Conservation (phyloP, 2,888 invertebrate genomes). For the Diploptera punctata region DNA sequence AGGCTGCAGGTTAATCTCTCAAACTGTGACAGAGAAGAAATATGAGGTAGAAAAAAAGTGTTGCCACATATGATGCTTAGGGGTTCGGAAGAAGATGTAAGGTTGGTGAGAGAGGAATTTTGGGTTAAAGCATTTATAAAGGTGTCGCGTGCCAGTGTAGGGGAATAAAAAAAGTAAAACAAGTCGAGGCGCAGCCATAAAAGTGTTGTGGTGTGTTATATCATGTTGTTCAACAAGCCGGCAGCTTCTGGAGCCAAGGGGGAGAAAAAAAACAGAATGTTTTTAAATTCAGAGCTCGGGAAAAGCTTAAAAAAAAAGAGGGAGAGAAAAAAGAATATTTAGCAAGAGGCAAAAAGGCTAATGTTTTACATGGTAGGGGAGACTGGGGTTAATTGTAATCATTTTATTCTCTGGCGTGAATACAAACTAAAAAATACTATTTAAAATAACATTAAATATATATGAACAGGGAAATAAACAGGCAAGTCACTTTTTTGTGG, state of each 20-base stretch:
- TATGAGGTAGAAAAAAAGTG: background rate
- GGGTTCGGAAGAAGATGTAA: background rate
- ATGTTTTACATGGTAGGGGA: too few species aligned
- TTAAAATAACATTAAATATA: background rate
- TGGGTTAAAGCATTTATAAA: slow-evolving; percentile 21
- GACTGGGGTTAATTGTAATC: too few species aligned
- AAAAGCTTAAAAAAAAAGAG: background rate
- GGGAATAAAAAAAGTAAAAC: background rate
- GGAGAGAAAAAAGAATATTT: background rate
- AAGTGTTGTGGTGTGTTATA: slow-evolving; percentile 22
- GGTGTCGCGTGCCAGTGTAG: slow-evolving; percentile 20
- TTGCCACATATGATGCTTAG: background rate
- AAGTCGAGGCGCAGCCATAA: slow-evolving; percentile 3
- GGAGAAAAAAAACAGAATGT: background rate
- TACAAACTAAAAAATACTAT: too few species aligned
- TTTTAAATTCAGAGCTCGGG: slow-evolving; percentile 1
- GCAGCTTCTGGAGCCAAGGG: background rate
- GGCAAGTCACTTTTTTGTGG: too few species aligned
- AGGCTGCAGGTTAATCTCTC: slow-evolving; percentile 18
- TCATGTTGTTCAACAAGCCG: slow-evolving; percentile 22
- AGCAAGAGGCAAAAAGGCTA: background rate
- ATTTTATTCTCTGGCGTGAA: too few species aligned
- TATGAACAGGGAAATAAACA: background rate
- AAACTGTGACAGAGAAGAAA: background rate
- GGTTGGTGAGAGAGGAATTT: slow-evolving; percentile 11